Evolutionary conservation across 2,888 invertebrate species (phyloP), one percentile per base, ranked within the genome.

Genomic region (Lagria hirta): DNA sequence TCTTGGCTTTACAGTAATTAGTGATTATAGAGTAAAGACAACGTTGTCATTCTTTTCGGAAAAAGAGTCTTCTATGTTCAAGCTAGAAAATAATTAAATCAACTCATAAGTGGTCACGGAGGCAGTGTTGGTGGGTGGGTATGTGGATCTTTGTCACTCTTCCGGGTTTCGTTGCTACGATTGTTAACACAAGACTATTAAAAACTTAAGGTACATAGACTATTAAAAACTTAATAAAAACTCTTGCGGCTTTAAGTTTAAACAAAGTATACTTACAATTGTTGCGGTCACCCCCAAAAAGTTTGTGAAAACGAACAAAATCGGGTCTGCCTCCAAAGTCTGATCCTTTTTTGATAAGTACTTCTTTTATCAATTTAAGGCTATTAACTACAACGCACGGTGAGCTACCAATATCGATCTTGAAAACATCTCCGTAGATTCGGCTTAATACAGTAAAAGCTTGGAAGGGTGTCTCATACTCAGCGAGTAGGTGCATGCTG

Each of bases 291-390:
- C 88, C 89, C 15, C 87, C 88, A 68, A 92, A 91, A 4, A 91
- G 81, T 52, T 82, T 79, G 62, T 89, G 84, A 67, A 88, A 91
- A 10, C 92, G 74, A 53, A 84, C 66, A 68, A 90, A 90, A 65
- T 90, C 82, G 0, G 91, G 90, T 5, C 92, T 75, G 6, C 89
- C 88, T 1, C 88, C 88, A 69, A 92, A 90, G 59, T 84, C 83
- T 49, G 83, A 83, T 3, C 89, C 89, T 61, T 86, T 88, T 47
- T 84, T 81, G 63, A 88, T 86, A 13, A 88, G 73, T 30, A 88
- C 87, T 63, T 87, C 86, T 46, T 82, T 78, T 51, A 88, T 85
- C 17, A 84, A 69, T 8, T 79, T 77, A 61, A 85, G 76, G 66
- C 80, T 86, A 66, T 85, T 88, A 22, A 88, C 86, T 13, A 88